Evolutionary conservation across 2,113 vertebrate species (phyloP).

Genomic region (Chaenogobius annularis): DNA sequence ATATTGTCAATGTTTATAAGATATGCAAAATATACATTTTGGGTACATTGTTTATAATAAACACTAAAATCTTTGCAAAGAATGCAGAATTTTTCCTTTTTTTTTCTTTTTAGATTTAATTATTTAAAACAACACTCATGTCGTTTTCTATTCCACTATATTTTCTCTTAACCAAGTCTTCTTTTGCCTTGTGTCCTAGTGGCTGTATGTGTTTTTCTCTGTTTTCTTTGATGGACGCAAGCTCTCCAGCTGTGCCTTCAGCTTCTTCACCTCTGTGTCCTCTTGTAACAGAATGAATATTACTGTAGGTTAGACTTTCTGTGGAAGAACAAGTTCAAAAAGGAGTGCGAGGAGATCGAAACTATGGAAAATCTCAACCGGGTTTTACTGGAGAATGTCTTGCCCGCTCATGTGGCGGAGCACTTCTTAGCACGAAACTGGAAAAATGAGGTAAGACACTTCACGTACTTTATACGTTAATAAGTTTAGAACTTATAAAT

Average conservation of each 20-base stretch:
- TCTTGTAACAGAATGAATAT: constrained; percentile 99
- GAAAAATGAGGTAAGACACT: constrained; percentile 88
- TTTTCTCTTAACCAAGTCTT: constrained; percentile 2
- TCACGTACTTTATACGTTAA: background rate
- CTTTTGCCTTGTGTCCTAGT: constrained; percentile 1
- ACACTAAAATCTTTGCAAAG: no score
- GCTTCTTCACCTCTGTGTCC: constrained; percentile 97
- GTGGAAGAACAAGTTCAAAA: constrained; percentile 99
- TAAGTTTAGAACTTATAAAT: background rate
- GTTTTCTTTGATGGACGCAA: constrained; percentile 85
- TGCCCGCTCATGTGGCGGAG: constrained; percentile 95
- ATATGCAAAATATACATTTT: no score
- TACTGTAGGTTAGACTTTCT: constrained; percentile 99
- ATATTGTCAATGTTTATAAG: no score
- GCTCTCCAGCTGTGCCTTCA: constrained; percentile 74
- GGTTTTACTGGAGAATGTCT: constrained; percentile 94
- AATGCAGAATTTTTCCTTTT: no score
- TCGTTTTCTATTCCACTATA: no score
- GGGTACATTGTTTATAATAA: no score
- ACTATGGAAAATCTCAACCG: constrained; percentile 98
- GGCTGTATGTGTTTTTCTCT: constrained; percentile 59
- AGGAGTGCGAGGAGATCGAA: constrained; percentile 98
- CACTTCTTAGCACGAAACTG: constrained; percentile 96
- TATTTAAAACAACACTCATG: no score
- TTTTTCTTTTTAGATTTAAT: no score